Conservation (phyloP, 2,797 vertebrate genomes). For the Acipenser oxyrinchus region DNA sequence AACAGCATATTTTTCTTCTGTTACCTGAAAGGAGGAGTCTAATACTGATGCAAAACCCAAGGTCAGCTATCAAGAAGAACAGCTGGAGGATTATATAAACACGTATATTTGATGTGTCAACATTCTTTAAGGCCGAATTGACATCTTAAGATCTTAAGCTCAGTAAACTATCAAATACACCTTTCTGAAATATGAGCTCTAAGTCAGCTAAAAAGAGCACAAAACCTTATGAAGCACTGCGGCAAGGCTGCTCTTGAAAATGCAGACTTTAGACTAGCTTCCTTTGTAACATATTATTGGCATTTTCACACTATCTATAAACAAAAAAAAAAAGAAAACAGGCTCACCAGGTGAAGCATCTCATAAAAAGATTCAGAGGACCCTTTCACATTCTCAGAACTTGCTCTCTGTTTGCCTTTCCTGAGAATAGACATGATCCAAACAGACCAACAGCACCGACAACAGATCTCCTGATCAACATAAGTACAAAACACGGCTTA, state of each 20-base stretch:
- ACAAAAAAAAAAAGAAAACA: conserved; percentile 4
- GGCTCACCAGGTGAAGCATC: conserved; percentile 70
- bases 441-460: conserved; percentile 26
- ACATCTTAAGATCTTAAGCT: not conserved
- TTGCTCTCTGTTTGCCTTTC: conserved; percentile 62
- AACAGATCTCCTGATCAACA: conserved; percentile 12
- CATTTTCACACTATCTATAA: not conserved
- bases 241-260: conserved; percentile 3
- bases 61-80: not conserved
- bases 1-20: too few relatives aligned
- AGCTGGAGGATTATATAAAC: not conserved
- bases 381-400: conserved; percentile 38
- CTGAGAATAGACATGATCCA: conserved; percentile 71
- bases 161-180: too few relatives aligned
- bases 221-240: not conserved
- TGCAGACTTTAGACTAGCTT: not conserved
- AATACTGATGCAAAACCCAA: not conserved
- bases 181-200: too few relatives aligned
- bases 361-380: conserved; percentile 71
- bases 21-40: not conserved
- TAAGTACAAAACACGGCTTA: conserved; percentile 5
- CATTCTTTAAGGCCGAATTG: not conserved
- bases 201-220: not conserved
- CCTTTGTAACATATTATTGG: not conserved
- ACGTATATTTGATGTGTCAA: not conserved